Conservation (phyloP, 2,797 vertebrate species). For the Crypturellus tataupa region DNA sequence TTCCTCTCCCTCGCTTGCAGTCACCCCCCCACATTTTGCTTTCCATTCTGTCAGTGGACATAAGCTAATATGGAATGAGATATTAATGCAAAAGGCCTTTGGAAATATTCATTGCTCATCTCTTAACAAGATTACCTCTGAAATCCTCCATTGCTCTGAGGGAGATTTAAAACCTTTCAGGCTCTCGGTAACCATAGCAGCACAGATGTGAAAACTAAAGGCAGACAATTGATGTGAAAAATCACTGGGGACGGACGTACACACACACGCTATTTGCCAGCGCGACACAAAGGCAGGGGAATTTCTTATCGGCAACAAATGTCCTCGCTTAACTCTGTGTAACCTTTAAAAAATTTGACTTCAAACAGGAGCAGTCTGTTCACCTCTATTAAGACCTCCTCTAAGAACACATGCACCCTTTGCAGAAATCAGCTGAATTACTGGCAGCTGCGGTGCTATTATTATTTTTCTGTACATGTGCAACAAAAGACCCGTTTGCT, state of each 20-base stretch:
- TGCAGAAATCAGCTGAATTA: background rate
- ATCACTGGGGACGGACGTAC: background rate
- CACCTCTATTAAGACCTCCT: accelerated
- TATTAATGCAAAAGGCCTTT: slow-evolving; percentile 65
- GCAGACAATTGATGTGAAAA: slow-evolving; percentile 64
- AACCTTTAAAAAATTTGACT: background rate
- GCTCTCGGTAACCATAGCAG: slow-evolving; percentile 71
- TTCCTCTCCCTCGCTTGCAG: background rate
- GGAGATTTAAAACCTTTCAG: slow-evolving; percentile 61
- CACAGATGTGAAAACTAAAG: slow-evolving; percentile 51
- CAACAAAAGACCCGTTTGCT: background rate
- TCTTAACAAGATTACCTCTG: slow-evolving; percentile 72
- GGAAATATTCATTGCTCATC: slow-evolving; percentile 75
- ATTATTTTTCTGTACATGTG: background rate
- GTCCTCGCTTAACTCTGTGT: background rate
- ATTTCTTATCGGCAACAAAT: background rate
- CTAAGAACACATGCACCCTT: background rate
- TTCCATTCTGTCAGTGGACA: slow-evolving; percentile 27
- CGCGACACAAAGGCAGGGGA: background rate
- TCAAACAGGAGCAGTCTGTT: background rate
- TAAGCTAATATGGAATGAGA: background rate
- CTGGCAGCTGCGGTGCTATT: accelerated
- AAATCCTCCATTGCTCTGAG: slow-evolving; percentile 67
- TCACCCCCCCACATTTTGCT: background rate
- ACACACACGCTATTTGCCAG: accelerated